phyloP scores from a whole-genome alignment of 2,888 invertebrate genomes.

The Harpalus rufipes region DNA sequence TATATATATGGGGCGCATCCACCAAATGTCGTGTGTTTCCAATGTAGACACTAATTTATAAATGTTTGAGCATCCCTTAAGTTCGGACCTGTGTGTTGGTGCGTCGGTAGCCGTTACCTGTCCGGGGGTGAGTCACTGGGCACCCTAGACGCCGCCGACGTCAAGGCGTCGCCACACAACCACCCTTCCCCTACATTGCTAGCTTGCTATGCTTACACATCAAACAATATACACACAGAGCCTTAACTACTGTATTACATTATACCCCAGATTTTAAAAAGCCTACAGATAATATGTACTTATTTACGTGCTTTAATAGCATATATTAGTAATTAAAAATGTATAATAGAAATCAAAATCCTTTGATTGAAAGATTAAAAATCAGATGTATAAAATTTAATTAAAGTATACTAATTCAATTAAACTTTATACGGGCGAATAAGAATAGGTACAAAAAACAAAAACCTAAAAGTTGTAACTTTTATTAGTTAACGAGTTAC shows the following conservation, averaged over 20 bases:
- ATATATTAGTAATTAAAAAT: too few species aligned
- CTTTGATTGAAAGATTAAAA: too few species aligned
- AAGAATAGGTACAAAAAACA: too few species aligned
- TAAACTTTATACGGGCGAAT: too few species aligned
- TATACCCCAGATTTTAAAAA: conserved; percentile 1
- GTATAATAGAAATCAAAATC: too few species aligned
- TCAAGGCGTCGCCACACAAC: conserved; percentile 22
- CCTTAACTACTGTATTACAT: not conserved
- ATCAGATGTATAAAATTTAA: too few species aligned
- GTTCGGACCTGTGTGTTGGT: not conserved
- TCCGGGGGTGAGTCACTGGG: not conserved
- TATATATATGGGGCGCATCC: too few species aligned
- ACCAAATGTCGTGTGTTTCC: not conserved
- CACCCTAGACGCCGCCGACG: conserved; percentile 17
- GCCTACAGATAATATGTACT: not conserved
- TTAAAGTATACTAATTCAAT: too few species aligned
- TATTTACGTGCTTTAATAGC: not conserved
- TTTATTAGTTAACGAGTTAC: too few species aligned
- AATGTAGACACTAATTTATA: not conserved
- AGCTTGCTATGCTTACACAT: not conserved
- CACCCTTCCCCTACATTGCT: not conserved
- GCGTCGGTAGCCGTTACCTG: conserved; percentile 10
- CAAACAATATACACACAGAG: not conserved
- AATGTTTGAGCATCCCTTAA: conserved; percentile 1
- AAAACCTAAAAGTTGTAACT: too few species aligned